Evolutionary conservation across 2,113 vertebrate genomes (phyloP).

Genomic region (Istiophorus platypterus): DNA sequence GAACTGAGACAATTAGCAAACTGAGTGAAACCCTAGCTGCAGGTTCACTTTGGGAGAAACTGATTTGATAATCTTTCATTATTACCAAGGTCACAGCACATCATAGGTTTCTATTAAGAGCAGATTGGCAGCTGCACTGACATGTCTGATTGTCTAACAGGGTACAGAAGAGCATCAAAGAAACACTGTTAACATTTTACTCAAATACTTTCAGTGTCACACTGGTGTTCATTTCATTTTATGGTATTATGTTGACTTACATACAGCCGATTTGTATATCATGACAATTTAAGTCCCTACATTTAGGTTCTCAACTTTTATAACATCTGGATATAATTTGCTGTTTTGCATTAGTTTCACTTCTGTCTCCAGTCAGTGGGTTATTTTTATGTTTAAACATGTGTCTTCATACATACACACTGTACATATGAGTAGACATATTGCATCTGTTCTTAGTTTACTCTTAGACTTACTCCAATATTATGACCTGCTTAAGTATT

Average conservation of each 20-base stretch:
- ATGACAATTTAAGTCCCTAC: constrained; percentile 26
- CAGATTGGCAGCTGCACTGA: constrained; percentile 36
- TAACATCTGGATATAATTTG: constrained; percentile 43
- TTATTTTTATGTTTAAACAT: constrained; percentile 1
- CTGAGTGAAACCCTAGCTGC: neutral
- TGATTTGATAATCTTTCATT: constrained; percentile 62
- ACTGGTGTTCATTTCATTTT: constrained; percentile 32
- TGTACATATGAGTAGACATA: neutral
- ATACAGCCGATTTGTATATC: neutral
- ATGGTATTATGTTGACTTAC: constrained; percentile 29
- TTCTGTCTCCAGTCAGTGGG: constrained; percentile 15
- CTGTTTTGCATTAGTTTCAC: constrained; percentile 24
- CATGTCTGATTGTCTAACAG: neutral
- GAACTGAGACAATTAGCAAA: neutral
- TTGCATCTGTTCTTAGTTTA: neutral
- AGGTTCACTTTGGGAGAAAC: constrained; percentile 39
- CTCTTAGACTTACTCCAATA: neutral
- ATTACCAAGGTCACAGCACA: constrained; percentile 57
- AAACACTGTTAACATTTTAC: neutral
- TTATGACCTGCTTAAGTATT: neutral
- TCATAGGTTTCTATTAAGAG: constrained; percentile 50
- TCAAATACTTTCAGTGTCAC: constrained; percentile 11
- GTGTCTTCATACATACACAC: neutral
- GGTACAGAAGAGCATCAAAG: constrained; percentile 25
- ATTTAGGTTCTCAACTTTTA: neutral